Evolutionary conservation across 1,140 invertebrate genomes (phyloP).

Genomic region (Macrobrachium nipponense): DNA sequence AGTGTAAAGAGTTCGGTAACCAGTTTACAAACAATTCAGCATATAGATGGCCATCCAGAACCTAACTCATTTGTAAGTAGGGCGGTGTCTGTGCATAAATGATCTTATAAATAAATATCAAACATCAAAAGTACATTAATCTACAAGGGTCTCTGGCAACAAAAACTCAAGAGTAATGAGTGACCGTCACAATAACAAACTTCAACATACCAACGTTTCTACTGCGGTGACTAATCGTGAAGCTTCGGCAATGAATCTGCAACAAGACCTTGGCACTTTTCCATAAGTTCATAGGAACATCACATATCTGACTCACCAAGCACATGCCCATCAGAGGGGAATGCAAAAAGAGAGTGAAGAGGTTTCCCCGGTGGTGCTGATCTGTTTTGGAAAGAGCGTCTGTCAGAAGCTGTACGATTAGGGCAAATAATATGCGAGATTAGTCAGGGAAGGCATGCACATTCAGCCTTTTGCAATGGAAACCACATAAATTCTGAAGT

Average conservation of each 20-base stretch:
- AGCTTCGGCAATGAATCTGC: constrained; percentile 90
- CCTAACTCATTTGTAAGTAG: no score
- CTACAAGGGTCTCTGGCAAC: no score
- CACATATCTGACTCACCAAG: constrained; percentile 89
- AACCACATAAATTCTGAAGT: no score
- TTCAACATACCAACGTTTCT: constrained; percentile 80
- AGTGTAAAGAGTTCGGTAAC: no score
- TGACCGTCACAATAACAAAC: not conserved
- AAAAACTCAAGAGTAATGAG: no score
- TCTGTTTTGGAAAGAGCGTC: constrained; percentile 72
- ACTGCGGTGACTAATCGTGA: constrained; percentile 84
- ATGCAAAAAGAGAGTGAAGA: constrained; percentile 96
- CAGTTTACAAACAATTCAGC: no score
- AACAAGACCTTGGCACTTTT: constrained; percentile 87
- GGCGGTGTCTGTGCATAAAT: no score
- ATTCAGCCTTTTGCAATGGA: no score
- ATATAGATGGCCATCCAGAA: no score
- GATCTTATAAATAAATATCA: no score
- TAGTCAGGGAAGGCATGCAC: not conserved
- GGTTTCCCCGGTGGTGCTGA: constrained; percentile 89
- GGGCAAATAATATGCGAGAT: not conserved
- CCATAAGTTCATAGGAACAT: constrained; percentile 88
- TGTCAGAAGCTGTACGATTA: no score
- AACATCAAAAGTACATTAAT: no score
- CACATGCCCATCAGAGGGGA: constrained; percentile 93